These are phyloP conservation scores for Heterocephalus glaber DNA, from an alignment of 2,113 vertebrate genomes.

Conservation along the genomic window DNA sequence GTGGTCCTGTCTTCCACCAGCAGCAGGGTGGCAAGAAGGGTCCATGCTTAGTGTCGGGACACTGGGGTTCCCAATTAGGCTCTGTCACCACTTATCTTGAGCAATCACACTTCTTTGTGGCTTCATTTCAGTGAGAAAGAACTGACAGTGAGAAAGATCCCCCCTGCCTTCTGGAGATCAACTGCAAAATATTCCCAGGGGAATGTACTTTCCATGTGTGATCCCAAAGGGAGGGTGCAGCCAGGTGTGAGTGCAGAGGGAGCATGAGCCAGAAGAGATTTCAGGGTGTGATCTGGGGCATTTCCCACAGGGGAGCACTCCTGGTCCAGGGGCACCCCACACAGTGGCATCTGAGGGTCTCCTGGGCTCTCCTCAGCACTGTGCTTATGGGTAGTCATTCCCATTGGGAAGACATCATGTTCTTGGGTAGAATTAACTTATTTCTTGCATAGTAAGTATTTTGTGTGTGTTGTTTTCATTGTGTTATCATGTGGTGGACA, in stretches of 20 bases:
- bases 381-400: neutral
- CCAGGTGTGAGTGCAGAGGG: too few relatives aligned
- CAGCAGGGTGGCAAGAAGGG: neutral
- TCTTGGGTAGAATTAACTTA: neutral
- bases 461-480: neutral
- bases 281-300: accelerated
- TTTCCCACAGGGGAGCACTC: too few relatives aligned
- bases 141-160: neutral
- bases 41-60: accelerated
- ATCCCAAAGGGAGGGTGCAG: accelerated
- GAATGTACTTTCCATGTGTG: neutral
- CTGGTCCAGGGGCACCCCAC: neutral
- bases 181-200: neutral
- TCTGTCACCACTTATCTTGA: accelerated
- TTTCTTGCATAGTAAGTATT: neutral
- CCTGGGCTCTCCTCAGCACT: neutral
- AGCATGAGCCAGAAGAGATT: neutral
- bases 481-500: neutral
- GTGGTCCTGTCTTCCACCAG: neutral
- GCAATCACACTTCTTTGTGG: neutral
- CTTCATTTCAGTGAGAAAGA: neutral
- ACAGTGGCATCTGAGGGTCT: neutral
- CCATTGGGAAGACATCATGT: neutral
- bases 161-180: neutral
- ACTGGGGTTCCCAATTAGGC: too few relatives aligned